phyloP scores from a whole-genome alignment of 2,113 vertebrate genomes.

The Plecturocebus donacophilus region DNA sequence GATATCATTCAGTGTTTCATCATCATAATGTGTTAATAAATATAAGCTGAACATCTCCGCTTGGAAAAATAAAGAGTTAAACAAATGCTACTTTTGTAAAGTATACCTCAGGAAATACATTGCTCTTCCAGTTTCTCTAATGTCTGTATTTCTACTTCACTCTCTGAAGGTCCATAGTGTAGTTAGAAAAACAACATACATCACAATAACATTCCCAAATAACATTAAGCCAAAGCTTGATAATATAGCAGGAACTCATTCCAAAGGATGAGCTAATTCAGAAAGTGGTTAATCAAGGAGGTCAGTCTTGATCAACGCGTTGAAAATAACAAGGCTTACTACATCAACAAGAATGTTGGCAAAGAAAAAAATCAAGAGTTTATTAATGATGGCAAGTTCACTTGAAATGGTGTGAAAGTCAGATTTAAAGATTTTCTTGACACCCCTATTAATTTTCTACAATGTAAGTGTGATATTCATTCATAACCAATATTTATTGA shows the following conservation, averaged over 20 bases:
- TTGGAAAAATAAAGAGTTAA: not conserved
- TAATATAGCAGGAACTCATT: not conserved
- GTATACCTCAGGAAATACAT: not conserved
- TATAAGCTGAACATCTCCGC: not conserved
- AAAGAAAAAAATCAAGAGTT: not conserved
- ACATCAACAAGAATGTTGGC: not conserved
- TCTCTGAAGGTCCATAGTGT: not conserved
- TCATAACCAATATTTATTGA: not conserved
- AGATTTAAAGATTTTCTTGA: not conserved
- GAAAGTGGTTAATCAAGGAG: not conserved
- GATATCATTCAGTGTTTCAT: not conserved
- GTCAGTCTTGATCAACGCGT: not conserved
- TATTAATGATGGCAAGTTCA: not conserved
- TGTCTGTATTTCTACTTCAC: not conserved
- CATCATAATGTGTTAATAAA: not conserved
- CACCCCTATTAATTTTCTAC: not conserved
- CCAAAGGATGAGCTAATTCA: not conserved
- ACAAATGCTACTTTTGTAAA: not conserved
- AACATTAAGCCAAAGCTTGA: not conserved
- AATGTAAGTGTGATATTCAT: not conserved
- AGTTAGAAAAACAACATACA: not conserved
- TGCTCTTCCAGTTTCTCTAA: not conserved
- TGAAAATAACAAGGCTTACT: not conserved
- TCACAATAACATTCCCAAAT: not conserved
- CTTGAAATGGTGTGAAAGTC: not conserved